Base-by-base conservation (phyloP, 2,888 invertebrate genomes). In the Agrotis segetum region DNA sequence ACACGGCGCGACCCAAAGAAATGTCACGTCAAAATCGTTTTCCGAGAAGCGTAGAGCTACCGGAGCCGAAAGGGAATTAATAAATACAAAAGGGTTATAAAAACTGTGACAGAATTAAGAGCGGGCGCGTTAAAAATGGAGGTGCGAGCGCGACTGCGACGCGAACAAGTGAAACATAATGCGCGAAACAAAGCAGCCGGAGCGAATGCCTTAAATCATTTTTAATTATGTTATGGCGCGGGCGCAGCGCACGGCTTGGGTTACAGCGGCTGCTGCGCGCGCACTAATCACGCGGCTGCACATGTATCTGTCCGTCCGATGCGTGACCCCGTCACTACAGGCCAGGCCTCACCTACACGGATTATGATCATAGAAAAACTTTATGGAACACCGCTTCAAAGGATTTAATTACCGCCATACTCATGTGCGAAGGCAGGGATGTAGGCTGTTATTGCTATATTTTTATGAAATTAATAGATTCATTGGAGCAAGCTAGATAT, bases 131-230 rank as follows among this genome's bases (percentile, higher is more conserved):
- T 94, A 94, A 95, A 92, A 94, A 94, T 92, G 92, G 90, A 90
- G 91, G 92, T 91, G 91, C 90, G 90, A 89, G 89, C 88, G 89
- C 89, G 89, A 92, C 89, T 90, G 93, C 92, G 92, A 93, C 94
- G 95, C 92, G 94, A 95, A 96, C 96, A 96, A 94, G 95, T 95
- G 96, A 96, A 96, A 96, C 94, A 96, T 95, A 95, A 96, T 93
- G 96, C 96, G 96, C 95, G 96, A 96, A 96, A 96, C 95, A 96
- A 96, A 96, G 96, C 96, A 96, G 96, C 95, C 96, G 96, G 93
- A 94, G 95, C 96, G 95, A 95, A 96, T 95, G 95, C 95, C 92
- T 95, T 96, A 96, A 96, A 96, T 96, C 96, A 96, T 96, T 96
- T 96, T 96, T 96, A 96, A 96, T 96, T 96, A 96, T 96, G 96